phyloP scores from a whole-genome alignment of 2,113 vertebrate species.

The Clarias magur region DNA sequence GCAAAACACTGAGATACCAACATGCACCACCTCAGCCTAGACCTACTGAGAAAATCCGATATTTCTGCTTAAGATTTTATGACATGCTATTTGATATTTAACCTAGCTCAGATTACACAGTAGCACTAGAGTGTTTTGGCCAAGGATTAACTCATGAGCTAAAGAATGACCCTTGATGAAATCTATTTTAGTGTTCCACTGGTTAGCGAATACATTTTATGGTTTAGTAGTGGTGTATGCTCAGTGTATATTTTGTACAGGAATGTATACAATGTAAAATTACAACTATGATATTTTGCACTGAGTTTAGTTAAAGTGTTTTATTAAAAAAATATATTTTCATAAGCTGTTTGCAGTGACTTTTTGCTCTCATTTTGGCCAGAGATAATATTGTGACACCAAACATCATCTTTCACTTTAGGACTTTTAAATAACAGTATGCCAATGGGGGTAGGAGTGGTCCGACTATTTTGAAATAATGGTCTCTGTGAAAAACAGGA shows the following conservation, averaged over 20 bases:
- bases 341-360: background rate
- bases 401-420: background rate
- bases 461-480: background rate
- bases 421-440: background rate
- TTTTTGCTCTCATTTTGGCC: background rate
- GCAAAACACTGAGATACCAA: background rate
- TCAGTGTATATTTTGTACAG: background rate
- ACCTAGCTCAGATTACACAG: background rate
- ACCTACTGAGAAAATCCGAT: background rate
- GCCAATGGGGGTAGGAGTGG: background rate
- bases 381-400: background rate
- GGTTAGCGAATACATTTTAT: background rate
- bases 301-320: background rate
- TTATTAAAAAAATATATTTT: conserved; percentile 15
- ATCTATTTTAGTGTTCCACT: conserved; percentile 17
- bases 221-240: background rate
- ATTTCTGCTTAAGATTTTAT: background rate
- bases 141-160: background rate
- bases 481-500: background rate
- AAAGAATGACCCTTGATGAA: background rate
- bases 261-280: background rate
- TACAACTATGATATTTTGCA: background rate
- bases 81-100: background rate
- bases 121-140: background rate
- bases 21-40: conserved; percentile 44